These are phyloP conservation scores for Odontocolon sp. DNA, from an alignment of 2,888 invertebrate species.

Conservation along the genomic window DNA sequence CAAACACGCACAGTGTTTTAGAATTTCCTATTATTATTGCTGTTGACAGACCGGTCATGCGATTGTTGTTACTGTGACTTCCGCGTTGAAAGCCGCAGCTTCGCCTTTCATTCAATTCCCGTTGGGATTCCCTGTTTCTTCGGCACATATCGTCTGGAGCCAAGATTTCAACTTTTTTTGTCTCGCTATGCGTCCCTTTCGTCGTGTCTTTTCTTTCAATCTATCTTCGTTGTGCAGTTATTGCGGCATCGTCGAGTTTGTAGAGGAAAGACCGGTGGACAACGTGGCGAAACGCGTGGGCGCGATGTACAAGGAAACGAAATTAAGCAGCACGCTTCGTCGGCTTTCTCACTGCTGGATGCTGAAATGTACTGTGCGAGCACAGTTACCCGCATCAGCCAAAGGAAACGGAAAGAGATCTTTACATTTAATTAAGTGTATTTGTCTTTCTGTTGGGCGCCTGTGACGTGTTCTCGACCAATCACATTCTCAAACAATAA, in stretches of 20 bases:
- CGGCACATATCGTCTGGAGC: background rate
- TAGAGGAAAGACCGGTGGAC: slow-evolving; percentile 30
- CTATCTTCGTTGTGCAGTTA: background rate
- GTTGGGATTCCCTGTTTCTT: too few species aligned
- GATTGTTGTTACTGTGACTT: background rate
- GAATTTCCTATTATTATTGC: background rate
- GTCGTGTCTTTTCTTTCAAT: background rate
- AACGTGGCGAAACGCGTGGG: slow-evolving; percentile 19
- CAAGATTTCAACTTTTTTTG: too few species aligned
- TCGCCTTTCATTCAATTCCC: background rate
- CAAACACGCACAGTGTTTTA: background rate
- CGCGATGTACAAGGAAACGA: slow-evolving; percentile 33
- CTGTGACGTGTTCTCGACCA: too few species aligned
- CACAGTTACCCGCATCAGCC: background rate
- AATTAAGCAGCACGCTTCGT: slow-evolving; percentile 28
- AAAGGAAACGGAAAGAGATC: slow-evolving; percentile 19
- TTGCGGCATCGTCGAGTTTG: background rate
- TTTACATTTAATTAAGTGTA: slow-evolving; percentile 55
- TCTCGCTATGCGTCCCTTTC: too few species aligned
- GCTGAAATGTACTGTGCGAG: background rate
- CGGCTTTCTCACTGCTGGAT: background rate
- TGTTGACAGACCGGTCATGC: background rate
- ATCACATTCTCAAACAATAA: too few species aligned
- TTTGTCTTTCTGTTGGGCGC: background rate
- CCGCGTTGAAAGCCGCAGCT: background rate